Percentiles rank a stretch among this genome's conserved stretches.
Evolutionary conservation across 2,113 vertebrate species (phyloP).

Genomic region (Morone chrysops): DNA sequence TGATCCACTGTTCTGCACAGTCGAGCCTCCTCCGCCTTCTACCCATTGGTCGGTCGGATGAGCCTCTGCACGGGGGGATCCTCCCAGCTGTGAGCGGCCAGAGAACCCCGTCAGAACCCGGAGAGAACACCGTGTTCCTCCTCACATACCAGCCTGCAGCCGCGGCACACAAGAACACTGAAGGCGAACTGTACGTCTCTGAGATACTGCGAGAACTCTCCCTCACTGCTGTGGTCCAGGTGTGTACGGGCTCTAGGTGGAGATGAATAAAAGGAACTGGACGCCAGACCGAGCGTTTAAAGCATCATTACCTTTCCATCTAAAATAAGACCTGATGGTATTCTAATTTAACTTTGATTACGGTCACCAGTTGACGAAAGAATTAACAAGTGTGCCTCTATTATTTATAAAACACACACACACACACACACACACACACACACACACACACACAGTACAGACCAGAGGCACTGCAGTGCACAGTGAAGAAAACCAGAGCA

Average conservation of each 20-base stretch:
- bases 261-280: no score
- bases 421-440: no score
- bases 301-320: neutral
- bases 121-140: constrained; percentile 65
- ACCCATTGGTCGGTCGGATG: constrained; percentile 52
- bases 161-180: neutral
- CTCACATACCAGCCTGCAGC: constrained; percentile 14
- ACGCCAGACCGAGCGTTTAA: neutral
- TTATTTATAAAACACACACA: neutral
- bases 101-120: constrained; percentile 41
- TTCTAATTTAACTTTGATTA: neutral
- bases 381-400: neutral
- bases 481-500: constrained; percentile 54
- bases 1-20: constrained; percentile 27
- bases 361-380: neutral
- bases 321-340: neutral
- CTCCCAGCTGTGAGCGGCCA: constrained; percentile 49
- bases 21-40: neutral
- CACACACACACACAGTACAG: neutral
- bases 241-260: neutral
- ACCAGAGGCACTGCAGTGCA: neutral
- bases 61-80: constrained; percentile 13
- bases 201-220: neutral
- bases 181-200: neutral
- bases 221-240: neutral